A percentile compares a stretch with the other conserved stretches of the same genome.
phyloP scores from a whole-genome alignment of 2,113 vertebrate genomes.

The Perca fluviatilis region DNA sequence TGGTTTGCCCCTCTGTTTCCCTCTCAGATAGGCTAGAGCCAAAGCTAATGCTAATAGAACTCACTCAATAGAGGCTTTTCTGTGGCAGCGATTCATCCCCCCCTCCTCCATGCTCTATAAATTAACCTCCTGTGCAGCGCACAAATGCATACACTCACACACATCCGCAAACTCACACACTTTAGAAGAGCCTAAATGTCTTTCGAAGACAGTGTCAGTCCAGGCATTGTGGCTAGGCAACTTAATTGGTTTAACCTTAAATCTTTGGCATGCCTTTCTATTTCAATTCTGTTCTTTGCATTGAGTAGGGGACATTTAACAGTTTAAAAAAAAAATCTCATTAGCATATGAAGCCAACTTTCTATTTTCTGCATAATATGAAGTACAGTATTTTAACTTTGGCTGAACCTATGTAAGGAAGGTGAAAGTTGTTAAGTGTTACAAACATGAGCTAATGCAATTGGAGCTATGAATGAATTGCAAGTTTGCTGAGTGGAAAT shows the following conservation, averaged over 20 bases:
- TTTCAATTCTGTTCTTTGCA: conserved; percentile 49
- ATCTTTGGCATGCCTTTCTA: conserved; percentile 64
- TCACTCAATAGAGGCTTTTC: conserved; percentile 68
- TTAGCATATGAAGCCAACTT: conserved; percentile 33
- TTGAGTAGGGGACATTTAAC: conserved; percentile 19
- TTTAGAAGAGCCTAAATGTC: conserved; percentile 37
- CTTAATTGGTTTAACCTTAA: conserved; percentile 80
- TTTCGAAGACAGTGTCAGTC: conserved; percentile 59
- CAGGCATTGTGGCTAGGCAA: conserved; percentile 55
- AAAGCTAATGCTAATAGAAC: conserved; percentile 74
- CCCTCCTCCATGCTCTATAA: conserved; percentile 66
- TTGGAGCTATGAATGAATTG: neutral
- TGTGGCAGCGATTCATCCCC: neutral
- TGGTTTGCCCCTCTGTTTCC: conserved; percentile 64
- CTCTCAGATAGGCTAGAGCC: conserved; percentile 61
- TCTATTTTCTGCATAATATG: conserved; percentile 13
- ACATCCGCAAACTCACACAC: conserved; percentile 12
- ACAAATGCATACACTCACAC: conserved; percentile 30
- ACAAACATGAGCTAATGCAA: neutral
- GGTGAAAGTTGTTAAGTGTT: neutral
- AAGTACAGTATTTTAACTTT: conserved; percentile 29
- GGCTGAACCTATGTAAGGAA: conserved; percentile 10
- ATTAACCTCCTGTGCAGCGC: conserved; percentile 60
- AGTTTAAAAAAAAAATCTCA: conserved; percentile 14
- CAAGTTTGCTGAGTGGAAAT: neutral